Conservation (phyloP, 2,888 invertebrate genomes). For the Lasioglossum figueresi region DNA sequence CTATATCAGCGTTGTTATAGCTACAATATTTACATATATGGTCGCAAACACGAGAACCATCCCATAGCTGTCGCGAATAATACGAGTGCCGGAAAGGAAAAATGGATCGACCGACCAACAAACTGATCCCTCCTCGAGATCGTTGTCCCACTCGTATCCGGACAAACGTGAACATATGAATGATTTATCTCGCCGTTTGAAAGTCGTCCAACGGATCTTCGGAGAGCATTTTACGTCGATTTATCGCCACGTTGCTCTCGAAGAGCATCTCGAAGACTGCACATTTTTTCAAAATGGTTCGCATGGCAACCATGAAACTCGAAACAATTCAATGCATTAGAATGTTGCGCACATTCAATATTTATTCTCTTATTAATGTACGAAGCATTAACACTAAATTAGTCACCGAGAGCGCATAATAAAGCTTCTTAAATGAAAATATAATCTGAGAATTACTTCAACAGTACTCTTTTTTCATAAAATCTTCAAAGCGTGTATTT, state of each 20-base stretch:
- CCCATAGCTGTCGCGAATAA: background rate
- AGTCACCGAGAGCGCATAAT: no score
- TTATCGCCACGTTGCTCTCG: slow-evolving; percentile 26
- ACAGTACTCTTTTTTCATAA: no score
- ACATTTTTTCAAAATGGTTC: background rate
- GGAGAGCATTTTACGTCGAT: slow-evolving; percentile 45
- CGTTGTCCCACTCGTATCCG: slow-evolving; percentile 25
- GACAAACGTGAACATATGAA: slow-evolving; percentile 53
- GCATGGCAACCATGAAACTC: slow-evolving; percentile 3
- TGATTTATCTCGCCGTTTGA: slow-evolving; percentile 53
- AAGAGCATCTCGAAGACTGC: background rate
- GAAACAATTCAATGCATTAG: no score
- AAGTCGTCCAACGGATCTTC: slow-evolving; percentile 48
- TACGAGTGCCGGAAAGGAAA: background rate
- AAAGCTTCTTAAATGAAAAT: no score
- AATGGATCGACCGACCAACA: slow-evolving; percentile 25
- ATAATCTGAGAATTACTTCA: no score
- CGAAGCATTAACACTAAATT: no score
- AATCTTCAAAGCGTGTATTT: no score
- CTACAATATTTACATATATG: slow-evolving; percentile 2
- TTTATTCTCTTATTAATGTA: no score
- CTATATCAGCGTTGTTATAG: background rate
- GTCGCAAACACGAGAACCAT: background rate
- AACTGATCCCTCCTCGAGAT: slow-evolving; percentile 29
- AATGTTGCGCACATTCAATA: no score